Evolutionary conservation across 2,797 vertebrate genomes (phyloP), one percentile per base, ranked within the genome.

Genomic region (Dicrostonyx torquatus): DNA sequence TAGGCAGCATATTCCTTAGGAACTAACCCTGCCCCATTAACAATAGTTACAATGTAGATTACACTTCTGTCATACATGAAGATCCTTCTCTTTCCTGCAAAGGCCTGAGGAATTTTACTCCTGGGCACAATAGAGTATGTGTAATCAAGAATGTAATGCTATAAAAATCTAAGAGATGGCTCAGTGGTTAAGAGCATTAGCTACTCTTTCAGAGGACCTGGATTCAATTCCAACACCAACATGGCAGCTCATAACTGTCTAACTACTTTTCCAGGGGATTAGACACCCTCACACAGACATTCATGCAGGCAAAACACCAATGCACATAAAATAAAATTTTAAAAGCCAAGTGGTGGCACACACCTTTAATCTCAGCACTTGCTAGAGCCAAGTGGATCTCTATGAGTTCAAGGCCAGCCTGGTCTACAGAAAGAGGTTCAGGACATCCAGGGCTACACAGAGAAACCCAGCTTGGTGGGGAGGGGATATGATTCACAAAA

Each of bases 161-260:
- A 75, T 95, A 73, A 87, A 95, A 94, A 77, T 72, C 62, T 29
- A 34, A 77, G 75, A 77, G 75, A 77, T 50, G 45, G 73, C 45
- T 77, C 6, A 50, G 75, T 50, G 75, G 45, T 50, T 50, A 77
- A 77, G 75, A 76, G 43, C 73, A 40, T 40, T 73, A 31, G 20
- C 70, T 73, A 22, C n/a, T 72, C 37, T 66, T 66, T 14, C 60
- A 62, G 60, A 26, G 60, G 60, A 62, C 66, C 66, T 7, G 2
- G 66, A 34, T 37, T 68, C 66, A 68, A 18, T 68, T 68, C 34
- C 66, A 68, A 29, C 66, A 68, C 34, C 66, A 7, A 68, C 34
- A n/a, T 68, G 66, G 34, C 66, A 68, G 66, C 66, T 68, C 34
- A n/a, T 34, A 68, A n/a, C 66, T 68, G 66, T 68, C 55, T 55